Evolutionary conservation across 1,140 invertebrate species (phyloP).

Genomic region (Meteorus sp.): DNA sequence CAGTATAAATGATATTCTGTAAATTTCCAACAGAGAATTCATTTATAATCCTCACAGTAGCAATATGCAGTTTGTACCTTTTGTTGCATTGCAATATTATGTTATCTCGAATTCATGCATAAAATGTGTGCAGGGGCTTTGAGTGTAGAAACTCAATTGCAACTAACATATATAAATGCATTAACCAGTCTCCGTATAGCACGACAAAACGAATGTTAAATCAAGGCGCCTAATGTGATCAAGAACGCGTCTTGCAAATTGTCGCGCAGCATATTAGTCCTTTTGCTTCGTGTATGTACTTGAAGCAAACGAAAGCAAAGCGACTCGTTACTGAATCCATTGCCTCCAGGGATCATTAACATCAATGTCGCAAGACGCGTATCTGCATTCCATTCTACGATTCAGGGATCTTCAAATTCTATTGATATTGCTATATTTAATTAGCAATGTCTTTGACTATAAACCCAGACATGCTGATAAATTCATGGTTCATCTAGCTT

Average conservation of each 20-base stretch:
- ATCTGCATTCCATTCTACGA: background rate
- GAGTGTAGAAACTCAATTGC: background rate
- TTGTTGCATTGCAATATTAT: no score
- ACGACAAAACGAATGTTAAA: slow-evolving; percentile 8
- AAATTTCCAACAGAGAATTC: no score
- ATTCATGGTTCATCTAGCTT: no score
- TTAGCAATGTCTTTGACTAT: background rate
- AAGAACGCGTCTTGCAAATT: background rate
- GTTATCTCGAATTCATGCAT: no score
- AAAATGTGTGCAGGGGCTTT: background rate
- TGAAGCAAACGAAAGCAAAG: background rate
- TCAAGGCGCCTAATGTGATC: slow-evolving; percentile 1
- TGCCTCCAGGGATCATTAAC: background rate
- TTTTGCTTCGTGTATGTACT: no score
- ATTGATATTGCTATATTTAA: slow-evolving; percentile 15
- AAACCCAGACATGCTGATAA: background rate
- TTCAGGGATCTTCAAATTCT: slow-evolving; percentile 10
- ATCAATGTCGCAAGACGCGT: slow-evolving; percentile 9
- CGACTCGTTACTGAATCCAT: slow-evolving; percentile 5
- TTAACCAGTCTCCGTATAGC: no score
- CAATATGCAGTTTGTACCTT: no score
- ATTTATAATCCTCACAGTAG: no score
- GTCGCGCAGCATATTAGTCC: no score
- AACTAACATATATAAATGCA: background rate
- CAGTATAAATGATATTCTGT: no score